Evolutionary conservation across 2,797 vertebrate genomes (phyloP), one percentile per base, ranked within the genome.

Genomic region (Myotis findleyi): DNA sequence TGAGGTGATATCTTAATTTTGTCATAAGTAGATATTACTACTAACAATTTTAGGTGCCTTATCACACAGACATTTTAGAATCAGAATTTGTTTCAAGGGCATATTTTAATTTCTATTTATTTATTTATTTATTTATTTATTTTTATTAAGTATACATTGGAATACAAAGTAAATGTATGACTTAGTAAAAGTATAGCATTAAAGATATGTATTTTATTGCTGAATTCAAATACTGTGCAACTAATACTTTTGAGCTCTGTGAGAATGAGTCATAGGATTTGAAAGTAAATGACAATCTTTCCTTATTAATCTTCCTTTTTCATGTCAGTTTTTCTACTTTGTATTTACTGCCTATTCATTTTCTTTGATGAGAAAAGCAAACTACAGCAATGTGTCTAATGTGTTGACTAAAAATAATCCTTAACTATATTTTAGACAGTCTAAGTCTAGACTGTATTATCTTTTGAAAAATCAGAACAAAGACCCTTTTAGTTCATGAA

Each of bases 401-500:
- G 92, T 91, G 85, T 95, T 96, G 77, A 96, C 96, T 97, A 97
- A 97, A 97, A 97, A 97, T 97, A 97, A 93, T 64, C 25, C 25
- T 94, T 90, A 94, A 93, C 44, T 96, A 51, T 82, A 95, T 97
- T 97, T 97, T 95, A 95, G 95, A 96, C 92, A 96, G 77, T 82
- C 76, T 91, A 91, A 97, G 93, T 83, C 97, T 97, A 97, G 96
- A 97, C 96, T 94, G 77, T 95, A 95, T 97, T 96, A 97, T 97
- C 94, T 97, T 94, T 90, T 94, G 85, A 96, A 95, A 72, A 21
- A 97, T 97, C 87, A 59, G 87, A 97, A 97, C 95, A 97, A 97
- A 97, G 77, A 88, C 71, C 59, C 59, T 97, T 97, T 97, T 87
- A 97, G 33, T 96, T 92, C 73, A 90, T 71, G 71, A 96, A 97